Evolutionary conservation across 2,113 vertebrate species (phyloP), one percentile per base, ranked within the genome.

Genomic region (Beaufortia kweichowensis): DNA sequence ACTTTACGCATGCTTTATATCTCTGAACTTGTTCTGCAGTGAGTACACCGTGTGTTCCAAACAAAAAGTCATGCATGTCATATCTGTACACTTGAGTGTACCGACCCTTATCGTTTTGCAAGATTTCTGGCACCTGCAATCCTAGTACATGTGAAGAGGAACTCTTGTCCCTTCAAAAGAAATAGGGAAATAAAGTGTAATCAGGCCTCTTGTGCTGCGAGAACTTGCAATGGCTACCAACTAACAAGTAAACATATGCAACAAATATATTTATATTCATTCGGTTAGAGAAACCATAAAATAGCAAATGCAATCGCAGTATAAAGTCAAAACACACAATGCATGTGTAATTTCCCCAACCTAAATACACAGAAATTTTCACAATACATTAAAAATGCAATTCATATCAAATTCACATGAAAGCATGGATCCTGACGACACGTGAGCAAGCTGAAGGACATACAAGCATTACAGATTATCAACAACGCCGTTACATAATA

Each of bases 111-210:
- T 19, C 5, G 48, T 69, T 69, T 55, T 69, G 48, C 28, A 53
- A 69, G 48, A 55, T 33, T 55, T 55, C 11, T 55, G n/a, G 66
- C 66, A 55, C n/a, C 19, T 35, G 67, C 67, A 33, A 35, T 70
- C 66, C 67, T 35, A 24, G 7, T 55, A 48, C n/a, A 70, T 43
- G 14, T 55, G 15, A 56, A 35, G 28, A 24, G 35, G 12, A 43
- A 43, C 19, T 6, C 6, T 21, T 6, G 48, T 53, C 48, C 15
- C 48, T 53, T 53, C 21, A 7, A 53, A 1, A 53, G 21, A 53
- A 19, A 53, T 19, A 2, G 15, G 6, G 48, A 26, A 43, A 2
- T 55, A 29, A 35, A 24, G 1, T 23, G 19, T 70, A 56, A 35
- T 33, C 19, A 48, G 28, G 28, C 48, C 33, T 15, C 8, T 48